These are phyloP conservation scores for Ictidomys tridecemlineatus DNA, from an alignment of 2,113 vertebrate genomes.

Conservation along the genomic window DNA sequence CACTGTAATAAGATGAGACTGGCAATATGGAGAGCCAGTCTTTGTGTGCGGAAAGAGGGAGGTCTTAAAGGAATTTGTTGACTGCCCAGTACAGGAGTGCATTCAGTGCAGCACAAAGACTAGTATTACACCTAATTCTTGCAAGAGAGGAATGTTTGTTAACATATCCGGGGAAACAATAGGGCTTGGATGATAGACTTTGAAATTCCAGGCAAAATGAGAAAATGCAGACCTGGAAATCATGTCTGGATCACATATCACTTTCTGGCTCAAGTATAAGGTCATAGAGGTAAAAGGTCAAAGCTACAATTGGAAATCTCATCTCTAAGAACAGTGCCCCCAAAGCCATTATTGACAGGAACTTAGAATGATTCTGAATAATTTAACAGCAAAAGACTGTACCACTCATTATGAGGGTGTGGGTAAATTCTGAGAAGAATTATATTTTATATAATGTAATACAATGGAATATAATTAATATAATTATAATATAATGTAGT, in stretches of 20 bases:
- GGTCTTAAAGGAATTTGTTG: background rate
- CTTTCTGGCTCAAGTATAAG: background rate
- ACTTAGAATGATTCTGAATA: background rate
- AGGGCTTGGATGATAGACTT: background rate
- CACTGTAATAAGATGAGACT: background rate
- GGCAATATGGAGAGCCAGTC: background rate
- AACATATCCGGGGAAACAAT: background rate
- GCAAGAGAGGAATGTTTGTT: background rate
- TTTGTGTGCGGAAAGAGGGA: background rate
- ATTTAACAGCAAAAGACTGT: background rate
- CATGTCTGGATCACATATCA: background rate
- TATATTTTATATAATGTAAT: background rate
- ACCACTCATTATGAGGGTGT: background rate
- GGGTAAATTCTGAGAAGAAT: background rate
- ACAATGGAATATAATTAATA: background rate
- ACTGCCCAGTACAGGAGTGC: no score
- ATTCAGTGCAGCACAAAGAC: background rate
- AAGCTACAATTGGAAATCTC: background rate
- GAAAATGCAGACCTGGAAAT: background rate
- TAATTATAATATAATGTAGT: background rate
- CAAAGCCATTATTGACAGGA: background rate
- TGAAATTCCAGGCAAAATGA: background rate
- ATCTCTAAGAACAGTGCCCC: background rate
- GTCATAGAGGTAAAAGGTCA: background rate
- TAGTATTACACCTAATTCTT: background rate